Base-by-base conservation (phyloP, 53 echinoderm and acorn worm genomes). In the Echinarachnius parma region DNA sequence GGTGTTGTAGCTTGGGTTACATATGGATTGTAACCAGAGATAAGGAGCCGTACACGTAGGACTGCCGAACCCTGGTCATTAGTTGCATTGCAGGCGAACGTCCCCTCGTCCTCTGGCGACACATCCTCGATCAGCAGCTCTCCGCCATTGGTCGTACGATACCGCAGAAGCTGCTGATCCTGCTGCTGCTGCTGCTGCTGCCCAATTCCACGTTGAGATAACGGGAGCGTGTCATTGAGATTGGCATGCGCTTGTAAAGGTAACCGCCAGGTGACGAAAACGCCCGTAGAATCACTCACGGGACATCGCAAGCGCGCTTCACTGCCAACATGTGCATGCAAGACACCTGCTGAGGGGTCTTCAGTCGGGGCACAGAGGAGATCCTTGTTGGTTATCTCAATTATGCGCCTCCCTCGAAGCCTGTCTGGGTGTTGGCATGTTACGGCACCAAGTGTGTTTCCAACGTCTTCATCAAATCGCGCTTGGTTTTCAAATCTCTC, bases 281-380 rank as follows among this genome's bases (percentile, higher is more conserved):
- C 47, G 5, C 46, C 64, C 8, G 23, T 64, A 7, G 9, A 18
- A 46, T 64, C 64, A 22, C 20, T 28, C 15, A 64, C 4, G 0
- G 64, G 64, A 32, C 64, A 64, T 46, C 46, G 45, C 24, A 64
- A 16, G 44, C 28, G 3, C 15, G 46, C 34, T 4, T 26, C 13
- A 26, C 46, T 46, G 14, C 64, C 64, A 14, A 14, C 26, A 3
- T 16, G 15, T 2, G n/a, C 64, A 14, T 4, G n/a, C 16, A 24
- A 28, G 11, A 5, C 15, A 3, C 25, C 13, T 27, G 42, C 46
- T 14, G 64, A 45, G 1, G 46, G 64, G 11, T 64, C 16, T 4
- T 11, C 0, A 24, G 24, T 44, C 9, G 64, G 64, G 24, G 3
- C 11, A 29, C 64, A 64, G 16, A 45, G 64, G 3, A 64, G 24